Conservation (phyloP, 2,888 invertebrate genomes). For the Hedya salicella region DNA sequence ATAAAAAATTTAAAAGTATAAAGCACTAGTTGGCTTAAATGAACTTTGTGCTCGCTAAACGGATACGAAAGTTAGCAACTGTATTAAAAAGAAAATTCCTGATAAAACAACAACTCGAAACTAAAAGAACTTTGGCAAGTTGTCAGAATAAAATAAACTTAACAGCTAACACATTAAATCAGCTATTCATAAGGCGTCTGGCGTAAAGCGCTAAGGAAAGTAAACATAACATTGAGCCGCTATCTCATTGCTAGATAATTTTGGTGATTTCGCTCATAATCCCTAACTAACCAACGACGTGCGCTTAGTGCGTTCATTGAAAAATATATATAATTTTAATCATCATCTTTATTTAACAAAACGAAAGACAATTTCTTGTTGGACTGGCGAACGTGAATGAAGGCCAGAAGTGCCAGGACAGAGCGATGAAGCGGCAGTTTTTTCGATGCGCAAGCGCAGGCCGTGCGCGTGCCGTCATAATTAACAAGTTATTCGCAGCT, state of each 20-base stretch:
- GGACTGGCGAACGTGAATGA: not conserved
- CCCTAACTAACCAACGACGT: too few species aligned
- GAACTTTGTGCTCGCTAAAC: too few species aligned
- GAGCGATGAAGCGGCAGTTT: constrained; percentile 16
- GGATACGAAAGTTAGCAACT: too few species aligned
- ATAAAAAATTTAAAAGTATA: too few species aligned
- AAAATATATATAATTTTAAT: too few species aligned
- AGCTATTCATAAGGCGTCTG: constrained; percentile 13
- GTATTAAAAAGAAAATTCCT: constrained; percentile 11
- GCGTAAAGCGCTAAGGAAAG: not conserved
- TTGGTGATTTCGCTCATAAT: too few species aligned
- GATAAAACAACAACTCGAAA: not conserved
- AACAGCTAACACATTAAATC: constrained; percentile 3
- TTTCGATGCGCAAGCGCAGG: constrained; percentile 46
- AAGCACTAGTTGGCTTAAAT: too few species aligned
- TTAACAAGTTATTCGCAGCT: constrained; percentile 59
- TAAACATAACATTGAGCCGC: not conserved
- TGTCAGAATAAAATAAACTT: constrained; percentile 7
- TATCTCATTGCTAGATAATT: too few species aligned
- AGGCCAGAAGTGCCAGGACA: too few species aligned
- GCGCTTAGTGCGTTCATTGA: too few species aligned
- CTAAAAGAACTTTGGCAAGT: constrained; percentile 18
- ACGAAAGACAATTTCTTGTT: not conserved
- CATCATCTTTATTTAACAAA: not conserved
- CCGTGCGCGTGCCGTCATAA: constrained; percentile 59